Evolutionary conservation across 2,113 vertebrate genomes (phyloP).

Genomic region (Leptosomus discolor): DNA sequence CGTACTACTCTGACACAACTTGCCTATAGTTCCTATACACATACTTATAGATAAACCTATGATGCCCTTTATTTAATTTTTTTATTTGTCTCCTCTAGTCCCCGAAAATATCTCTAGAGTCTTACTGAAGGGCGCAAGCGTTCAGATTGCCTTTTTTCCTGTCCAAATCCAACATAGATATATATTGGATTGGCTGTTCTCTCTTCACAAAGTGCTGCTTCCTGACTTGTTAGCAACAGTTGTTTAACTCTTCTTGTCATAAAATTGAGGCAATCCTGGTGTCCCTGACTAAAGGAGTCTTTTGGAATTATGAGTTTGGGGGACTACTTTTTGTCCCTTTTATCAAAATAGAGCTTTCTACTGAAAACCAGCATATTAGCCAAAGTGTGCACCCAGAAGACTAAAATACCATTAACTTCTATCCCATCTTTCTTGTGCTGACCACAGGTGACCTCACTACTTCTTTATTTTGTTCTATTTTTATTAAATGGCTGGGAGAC

Average conservation of each 20-base stretch:
- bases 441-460: background rate
- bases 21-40: background rate
- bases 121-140: background rate
- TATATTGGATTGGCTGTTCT: background rate
- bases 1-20: background rate
- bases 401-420: background rate
- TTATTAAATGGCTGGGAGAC: background rate
- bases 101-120: background rate
- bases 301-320: background rate
- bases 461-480: background rate
- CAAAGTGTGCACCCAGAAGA: background rate
- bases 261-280: background rate
- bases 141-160: background rate
- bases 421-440: background rate
- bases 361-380: background rate
- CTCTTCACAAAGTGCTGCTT: background rate
- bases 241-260: background rate
- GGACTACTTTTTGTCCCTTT: background rate
- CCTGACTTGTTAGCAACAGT: background rate
- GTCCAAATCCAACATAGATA: background rate
- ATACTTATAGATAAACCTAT: background rate
- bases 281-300: background rate
- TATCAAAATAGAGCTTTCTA: background rate
- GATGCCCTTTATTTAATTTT: background rate
- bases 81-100: background rate